A percentile compares a stretch with the other conserved stretches of the same genome.
phyloP scores from a whole-genome alignment of 2,113 vertebrate species.

The Madoqua kirkii region DNA sequence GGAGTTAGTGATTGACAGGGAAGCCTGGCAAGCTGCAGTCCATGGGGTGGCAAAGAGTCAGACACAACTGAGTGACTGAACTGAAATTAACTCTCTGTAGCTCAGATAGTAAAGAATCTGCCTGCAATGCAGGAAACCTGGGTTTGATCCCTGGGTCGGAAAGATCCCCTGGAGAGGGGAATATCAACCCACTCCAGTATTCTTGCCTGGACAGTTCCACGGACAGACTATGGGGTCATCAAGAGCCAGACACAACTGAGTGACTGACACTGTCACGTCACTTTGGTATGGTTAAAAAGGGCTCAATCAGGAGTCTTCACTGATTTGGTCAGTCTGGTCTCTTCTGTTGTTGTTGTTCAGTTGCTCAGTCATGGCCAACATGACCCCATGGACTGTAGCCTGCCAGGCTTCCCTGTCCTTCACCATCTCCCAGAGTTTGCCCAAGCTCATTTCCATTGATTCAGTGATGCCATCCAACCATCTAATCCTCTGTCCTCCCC shows the following conservation, averaged over 20 bases:
- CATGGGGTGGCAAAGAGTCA: not conserved
- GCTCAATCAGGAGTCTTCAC: slow-evolving; percentile 12
- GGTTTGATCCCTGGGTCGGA: too few relatives aligned
- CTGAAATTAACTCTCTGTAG: not conserved
- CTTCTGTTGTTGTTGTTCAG: not conserved
- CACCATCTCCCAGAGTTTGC: too few relatives aligned
- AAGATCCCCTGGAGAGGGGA: not conserved
- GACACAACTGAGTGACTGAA: not conserved
- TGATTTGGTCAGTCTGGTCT: not conserved
- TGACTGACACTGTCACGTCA: too few relatives aligned
- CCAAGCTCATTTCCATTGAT: too few relatives aligned
- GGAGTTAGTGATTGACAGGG: not conserved
- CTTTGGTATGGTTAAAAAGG: not conserved
- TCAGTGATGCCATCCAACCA: not conserved
- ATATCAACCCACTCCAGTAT: too few relatives aligned
- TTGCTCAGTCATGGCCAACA: too few relatives aligned
- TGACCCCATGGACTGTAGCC: too few relatives aligned
- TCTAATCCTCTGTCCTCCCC: not conserved
- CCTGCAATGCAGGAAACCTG: too few relatives aligned
- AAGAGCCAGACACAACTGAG: not conserved
- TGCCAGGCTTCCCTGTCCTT: too few relatives aligned
- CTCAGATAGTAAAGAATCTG: too few relatives aligned
- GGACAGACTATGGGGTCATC: not conserved
- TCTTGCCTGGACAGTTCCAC: too few relatives aligned
- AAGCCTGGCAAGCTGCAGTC: not conserved